Conservation (phyloP, 2,797 vertebrate genomes). For the Pagetopsis macropterus region DNA sequence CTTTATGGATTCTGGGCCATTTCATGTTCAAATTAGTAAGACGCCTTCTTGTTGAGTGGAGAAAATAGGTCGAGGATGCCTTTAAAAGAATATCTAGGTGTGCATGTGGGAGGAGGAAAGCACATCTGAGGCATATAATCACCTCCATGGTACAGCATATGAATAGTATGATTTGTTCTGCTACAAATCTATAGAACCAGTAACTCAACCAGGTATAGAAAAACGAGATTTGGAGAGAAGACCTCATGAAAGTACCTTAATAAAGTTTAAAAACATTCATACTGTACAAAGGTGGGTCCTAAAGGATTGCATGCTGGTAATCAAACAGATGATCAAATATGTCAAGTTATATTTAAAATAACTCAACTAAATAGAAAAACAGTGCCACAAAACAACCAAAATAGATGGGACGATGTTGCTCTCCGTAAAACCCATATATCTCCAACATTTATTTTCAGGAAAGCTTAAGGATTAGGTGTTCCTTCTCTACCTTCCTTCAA, state of each 20-base stretch:
- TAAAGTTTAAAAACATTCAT: background rate
- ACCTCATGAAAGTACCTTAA: background rate
- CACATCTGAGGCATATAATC: constrained; percentile 22
- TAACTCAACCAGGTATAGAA: background rate
- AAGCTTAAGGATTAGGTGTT: background rate
- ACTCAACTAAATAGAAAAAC: background rate
- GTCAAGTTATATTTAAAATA: background rate
- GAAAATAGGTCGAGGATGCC: constrained; percentile 14
- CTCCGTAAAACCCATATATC: background rate
- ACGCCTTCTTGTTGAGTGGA: constrained; percentile 20
- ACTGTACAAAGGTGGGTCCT: background rate
- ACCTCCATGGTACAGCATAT: constrained; percentile 3
- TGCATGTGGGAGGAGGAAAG: constrained; percentile 2
- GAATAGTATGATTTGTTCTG: background rate
- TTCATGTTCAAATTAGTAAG: constrained; percentile 66
- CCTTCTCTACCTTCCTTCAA: background rate
- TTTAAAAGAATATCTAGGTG: constrained; percentile 36
- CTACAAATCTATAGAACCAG: background rate
- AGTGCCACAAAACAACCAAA: background rate
- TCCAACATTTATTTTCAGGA: background rate
- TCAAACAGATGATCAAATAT: background rate
- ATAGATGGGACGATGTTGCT: background rate
- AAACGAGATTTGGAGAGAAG: background rate
- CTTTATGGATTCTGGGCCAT: constrained; percentile 63
- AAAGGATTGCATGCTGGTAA: background rate